A percentile compares a stretch with the other conserved stretches of the same genome.
Conservation (phyloP, 2,797 vertebrate species). For the Sphaeramia orbicularis region DNA sequence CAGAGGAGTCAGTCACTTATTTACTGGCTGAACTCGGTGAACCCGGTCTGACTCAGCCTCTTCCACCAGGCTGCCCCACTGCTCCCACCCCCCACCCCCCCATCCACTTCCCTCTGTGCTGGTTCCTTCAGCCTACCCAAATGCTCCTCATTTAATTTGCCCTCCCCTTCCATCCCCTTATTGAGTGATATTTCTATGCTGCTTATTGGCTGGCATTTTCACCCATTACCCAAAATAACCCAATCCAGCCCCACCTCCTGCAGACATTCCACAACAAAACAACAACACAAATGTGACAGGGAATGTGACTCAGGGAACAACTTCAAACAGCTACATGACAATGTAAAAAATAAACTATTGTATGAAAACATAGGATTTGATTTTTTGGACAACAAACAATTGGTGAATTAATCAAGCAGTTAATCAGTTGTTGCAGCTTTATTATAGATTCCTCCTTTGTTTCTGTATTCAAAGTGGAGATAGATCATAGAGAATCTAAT, state of each 20-base stretch:
- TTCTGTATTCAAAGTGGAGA: no score
- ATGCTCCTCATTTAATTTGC: slow-evolving; percentile 18
- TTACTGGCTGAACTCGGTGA: slow-evolving; percentile 88
- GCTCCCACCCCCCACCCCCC: slow-evolving; percentile 10
- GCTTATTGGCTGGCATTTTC: slow-evolving; percentile 68
- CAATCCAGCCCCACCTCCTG: slow-evolving; percentile 40
- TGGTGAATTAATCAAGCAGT: no score
- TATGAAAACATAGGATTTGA: no score
- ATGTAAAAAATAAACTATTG: neutral
- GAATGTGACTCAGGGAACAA: slow-evolving; percentile 33
- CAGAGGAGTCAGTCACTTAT: slow-evolving; percentile 84
- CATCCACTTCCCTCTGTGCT: slow-evolving; percentile 57
- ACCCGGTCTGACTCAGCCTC: slow-evolving; percentile 84
- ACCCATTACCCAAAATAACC: slow-evolving; percentile 42
- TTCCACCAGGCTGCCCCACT: slow-evolving; percentile 64
- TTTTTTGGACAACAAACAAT: no score
- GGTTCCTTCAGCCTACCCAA: slow-evolving; percentile 48
- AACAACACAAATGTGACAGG: slow-evolving; percentile 64
- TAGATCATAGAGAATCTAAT: no score
- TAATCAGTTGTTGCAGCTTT: no score
- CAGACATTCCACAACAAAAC: slow-evolving; percentile 20
- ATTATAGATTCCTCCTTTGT: no score
- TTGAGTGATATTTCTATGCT: slow-evolving; percentile 39
- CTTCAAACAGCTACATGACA: no score
- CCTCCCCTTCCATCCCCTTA: slow-evolving; percentile 58